phyloP scores from a whole-genome alignment of 2,797 vertebrate genomes.

The Enteromius unitaeniatus region DNA sequence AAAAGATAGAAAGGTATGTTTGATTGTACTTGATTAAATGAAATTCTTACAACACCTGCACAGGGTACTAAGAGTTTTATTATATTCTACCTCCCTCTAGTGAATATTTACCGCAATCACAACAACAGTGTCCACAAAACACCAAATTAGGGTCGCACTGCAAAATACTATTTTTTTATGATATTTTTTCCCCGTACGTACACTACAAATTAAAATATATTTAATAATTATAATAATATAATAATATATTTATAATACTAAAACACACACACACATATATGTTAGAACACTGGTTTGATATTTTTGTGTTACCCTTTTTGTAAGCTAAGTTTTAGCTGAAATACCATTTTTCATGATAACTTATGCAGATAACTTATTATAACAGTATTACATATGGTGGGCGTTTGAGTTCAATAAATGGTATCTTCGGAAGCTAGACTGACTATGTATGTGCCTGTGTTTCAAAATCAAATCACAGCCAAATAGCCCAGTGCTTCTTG shows the following conservation, averaged over 20 bases:
- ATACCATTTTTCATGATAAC: not conserved
- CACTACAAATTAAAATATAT: too few relatives aligned
- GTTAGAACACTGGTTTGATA: too few relatives aligned
- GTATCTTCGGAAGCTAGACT: not conserved
- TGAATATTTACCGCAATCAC: not conserved
- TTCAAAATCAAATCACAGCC: not conserved
- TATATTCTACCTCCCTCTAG: slow-evolving; percentile 18
- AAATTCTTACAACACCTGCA: slow-evolving; percentile 1
- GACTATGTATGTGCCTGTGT: not conserved
- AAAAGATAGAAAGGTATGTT: not conserved
- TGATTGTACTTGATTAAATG: not conserved
- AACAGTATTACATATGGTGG: not conserved
- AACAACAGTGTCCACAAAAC: not conserved
- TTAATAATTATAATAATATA: too few relatives aligned
- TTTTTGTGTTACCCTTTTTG: not conserved
- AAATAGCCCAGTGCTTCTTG: not conserved
- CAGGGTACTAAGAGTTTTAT: not conserved
- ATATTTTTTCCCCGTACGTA: too few relatives aligned
- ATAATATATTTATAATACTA: too few relatives aligned
- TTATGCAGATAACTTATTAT: not conserved
- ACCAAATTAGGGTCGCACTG: not conserved
- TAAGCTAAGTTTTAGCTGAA: not conserved
- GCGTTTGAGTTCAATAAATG: not conserved
- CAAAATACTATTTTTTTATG: not conserved
- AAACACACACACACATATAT: too few relatives aligned